Conservation (phyloP, 2,113 vertebrate genomes). For the Pelecanus crispus region DNA sequence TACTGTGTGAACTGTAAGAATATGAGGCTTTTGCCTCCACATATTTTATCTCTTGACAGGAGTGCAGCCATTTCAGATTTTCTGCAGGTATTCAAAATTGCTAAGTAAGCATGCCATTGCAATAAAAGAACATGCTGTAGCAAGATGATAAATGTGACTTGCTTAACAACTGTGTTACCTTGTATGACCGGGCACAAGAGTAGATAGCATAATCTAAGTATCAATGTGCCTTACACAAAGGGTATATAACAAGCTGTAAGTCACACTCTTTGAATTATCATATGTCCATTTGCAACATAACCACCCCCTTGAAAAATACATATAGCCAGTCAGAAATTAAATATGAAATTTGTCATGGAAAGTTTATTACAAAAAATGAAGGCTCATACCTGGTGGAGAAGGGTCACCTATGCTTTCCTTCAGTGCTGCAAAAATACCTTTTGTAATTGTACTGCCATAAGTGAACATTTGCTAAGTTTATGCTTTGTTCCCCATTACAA, state of each 20-base stretch:
- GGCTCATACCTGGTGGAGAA: neutral
- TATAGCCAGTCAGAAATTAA: neutral
- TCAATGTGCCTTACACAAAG: neutral
- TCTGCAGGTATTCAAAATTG: neutral
- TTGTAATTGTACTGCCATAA: neutral
- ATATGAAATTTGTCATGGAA: neutral
- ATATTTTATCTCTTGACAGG: neutral
- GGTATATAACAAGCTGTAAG: neutral
- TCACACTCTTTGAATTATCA: neutral
- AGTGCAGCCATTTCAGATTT: neutral
- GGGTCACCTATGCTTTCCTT: neutral
- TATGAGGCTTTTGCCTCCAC: neutral
- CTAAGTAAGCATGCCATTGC: neutral
- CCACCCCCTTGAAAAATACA: neutral
- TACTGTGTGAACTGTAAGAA: neutral
- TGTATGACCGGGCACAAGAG: neutral
- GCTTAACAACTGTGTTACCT: conserved; percentile 24
- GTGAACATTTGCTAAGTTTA: neutral
- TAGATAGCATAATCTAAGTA: neutral
- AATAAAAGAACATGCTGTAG: neutral
- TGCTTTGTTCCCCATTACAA: neutral
- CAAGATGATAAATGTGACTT: conserved; percentile 6
- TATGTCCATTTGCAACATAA: neutral
- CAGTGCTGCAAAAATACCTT: neutral
- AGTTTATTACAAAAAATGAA: neutral